These are phyloP conservation scores for Babyrousa celebensis DNA, from an alignment of 2,797 vertebrate species.

Conservation along the genomic window DNA sequence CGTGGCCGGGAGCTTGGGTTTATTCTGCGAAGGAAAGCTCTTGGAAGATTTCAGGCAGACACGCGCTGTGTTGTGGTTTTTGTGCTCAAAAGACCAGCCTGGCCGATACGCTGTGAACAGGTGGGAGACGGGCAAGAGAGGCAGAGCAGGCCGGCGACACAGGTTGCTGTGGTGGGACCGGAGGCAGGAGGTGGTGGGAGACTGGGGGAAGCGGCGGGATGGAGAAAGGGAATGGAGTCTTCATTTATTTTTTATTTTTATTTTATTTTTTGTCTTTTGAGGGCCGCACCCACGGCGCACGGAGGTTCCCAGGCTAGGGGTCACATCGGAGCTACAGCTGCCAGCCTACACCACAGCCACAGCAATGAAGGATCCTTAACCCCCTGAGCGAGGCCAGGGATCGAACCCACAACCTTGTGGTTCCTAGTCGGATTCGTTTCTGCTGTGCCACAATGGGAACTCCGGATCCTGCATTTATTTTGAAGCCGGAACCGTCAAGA, in stretches of 20 bases:
- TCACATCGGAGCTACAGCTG: too few relatives aligned
- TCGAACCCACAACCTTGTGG: too few relatives aligned
- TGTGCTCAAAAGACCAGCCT: background rate
- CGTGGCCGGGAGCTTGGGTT: background rate
- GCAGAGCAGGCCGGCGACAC: rapidly evolving
- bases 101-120: background rate
- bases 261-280: too few relatives aligned
- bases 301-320: too few relatives aligned
- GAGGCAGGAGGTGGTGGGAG: background rate
- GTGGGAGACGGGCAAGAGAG: background rate
- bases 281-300: too few relatives aligned
- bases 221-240: background rate
- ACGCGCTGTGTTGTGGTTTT: background rate
- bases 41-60: background rate
- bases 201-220: background rate
- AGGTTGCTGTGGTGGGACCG: rapidly evolving
- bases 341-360: too few relatives aligned
- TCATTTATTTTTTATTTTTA: background rate
- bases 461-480: background rate
- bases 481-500: background rate
- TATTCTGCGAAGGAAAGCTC: background rate
- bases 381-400: too few relatives aligned
- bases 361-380: too few relatives aligned
- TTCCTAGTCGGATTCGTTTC: too few relatives aligned
- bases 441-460: too few relatives aligned